Base-by-base conservation (phyloP, 2,113 vertebrate species). In the Pelecanus crispus region DNA sequence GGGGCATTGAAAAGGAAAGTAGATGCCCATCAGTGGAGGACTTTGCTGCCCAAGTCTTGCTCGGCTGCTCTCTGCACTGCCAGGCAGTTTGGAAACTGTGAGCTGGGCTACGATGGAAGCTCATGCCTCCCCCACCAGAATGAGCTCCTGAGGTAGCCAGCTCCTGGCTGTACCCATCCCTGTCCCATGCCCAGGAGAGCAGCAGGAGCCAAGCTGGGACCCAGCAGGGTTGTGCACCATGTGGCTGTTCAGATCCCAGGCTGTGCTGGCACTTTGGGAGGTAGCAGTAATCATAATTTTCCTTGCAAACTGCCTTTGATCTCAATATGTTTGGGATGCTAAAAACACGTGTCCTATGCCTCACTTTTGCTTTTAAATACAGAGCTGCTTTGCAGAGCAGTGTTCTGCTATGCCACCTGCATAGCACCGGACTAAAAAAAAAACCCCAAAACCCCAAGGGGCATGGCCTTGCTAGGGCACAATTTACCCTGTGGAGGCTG, bases 201-300 rank as follows among this genome's bases (percentile, higher is more conserved):
- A 61, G 78, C 61, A 63, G 63, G 22, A 82, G 49, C 49, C 53
- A 75, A 66, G 31, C 44, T 74, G 77, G 78, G 32, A 88, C n/a
- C 40, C 49, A 34, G 6, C 0, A 7, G 28, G 15, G 11, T 32
- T 13, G 1, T 2, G 14, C 16, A n/a, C 22, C 6, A 0, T 1
- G 19, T n/a, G 36, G 32, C 25, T 81, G 47, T 78, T 70, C 29
- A 3, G 29, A 71, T 53, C 22, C n/a, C 36, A 81, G n/a, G n/a
- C 59, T 68, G 24, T 4, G 4, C 28, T 56, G 25, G 34, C 32
- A 13, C 52, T 12, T 31, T 36, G 28, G 53, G 22, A 72, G 58
- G 34, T 2, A 61, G 56, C 56, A 87, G 50, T 12, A 74, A 71
- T 31, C 58, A 56, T 25, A 16, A 19, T 52, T 65, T 34, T 59